Conservation (phyloP, 2,113 vertebrate genomes). For the Lycocorax pyrrhopterus region DNA sequence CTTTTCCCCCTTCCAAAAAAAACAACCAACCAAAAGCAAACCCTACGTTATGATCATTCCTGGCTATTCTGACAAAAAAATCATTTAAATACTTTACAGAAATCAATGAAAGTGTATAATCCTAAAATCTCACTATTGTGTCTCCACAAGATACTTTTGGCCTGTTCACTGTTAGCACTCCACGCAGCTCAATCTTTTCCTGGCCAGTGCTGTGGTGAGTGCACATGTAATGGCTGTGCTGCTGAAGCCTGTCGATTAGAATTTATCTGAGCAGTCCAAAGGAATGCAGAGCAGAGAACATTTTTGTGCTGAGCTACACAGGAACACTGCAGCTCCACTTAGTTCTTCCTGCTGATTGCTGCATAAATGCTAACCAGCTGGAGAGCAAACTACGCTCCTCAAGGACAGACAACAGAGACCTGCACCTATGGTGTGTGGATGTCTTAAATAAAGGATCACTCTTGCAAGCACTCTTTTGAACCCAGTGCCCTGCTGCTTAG, state of each 20-base stretch:
- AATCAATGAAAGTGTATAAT: background rate
- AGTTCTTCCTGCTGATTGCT: conserved; percentile 8
- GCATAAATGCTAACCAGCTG: background rate
- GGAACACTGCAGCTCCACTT: background rate
- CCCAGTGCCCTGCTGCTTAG: background rate
- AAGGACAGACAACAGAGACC: background rate
- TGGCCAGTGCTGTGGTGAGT: background rate
- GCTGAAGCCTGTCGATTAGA: background rate
- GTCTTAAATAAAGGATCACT: background rate
- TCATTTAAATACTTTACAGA: background rate
- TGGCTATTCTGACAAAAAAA: background rate
- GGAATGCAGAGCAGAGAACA: background rate
- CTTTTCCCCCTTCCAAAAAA: background rate
- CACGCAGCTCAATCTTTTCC: background rate
- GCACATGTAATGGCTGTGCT: background rate
- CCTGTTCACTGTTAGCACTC: background rate
- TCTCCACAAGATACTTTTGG: background rate
- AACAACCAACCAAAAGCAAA: background rate
- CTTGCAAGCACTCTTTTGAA: background rate
- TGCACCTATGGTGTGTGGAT: background rate
- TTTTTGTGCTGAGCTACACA: conserved; percentile 36
- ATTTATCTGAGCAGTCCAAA: conserved; percentile 4
- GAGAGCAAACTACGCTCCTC: background rate
- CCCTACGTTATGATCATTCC: background rate
- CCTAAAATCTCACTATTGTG: background rate